Evolutionary conservation across 2,888 invertebrate species (phyloP), one percentile per base, ranked within the genome.

Genomic region (Myopa tessellatipennis): DNA sequence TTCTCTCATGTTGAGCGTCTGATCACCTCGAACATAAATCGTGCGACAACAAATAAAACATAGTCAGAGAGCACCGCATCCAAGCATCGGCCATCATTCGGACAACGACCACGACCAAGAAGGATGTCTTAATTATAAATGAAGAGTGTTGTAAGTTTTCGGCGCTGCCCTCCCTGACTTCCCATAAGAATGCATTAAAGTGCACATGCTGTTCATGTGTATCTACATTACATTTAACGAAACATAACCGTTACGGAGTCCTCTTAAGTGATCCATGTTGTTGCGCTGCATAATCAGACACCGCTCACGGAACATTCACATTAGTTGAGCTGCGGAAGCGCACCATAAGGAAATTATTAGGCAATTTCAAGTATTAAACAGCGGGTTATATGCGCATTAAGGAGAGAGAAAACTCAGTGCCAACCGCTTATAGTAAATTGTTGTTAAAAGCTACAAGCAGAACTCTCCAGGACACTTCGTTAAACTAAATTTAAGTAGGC

Each of bases 31-130:
- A 72, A 77, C 78, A 80, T 77, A 63, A 78, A 77, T 74, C 77
- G 60, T 74, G 74, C 76, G 77, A 79, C 80, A 80, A 65, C 55
- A 74, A 77, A 76, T 72, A 73, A 69, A 55, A 12, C 55, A 55
- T 6, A 55, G 1, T 55, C 16, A 10, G 45, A 45, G 55, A n/a
- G 55, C n/a, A 4, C 45, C 16, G 14, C 55, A 12, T 16, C 55
- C 10, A 6, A 55, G 55, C 16, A 12, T 5, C 55, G 55, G 10
- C 16, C 8, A 55, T n/a, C 16, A 16, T 4, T 45, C 45, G 45
- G 16, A 55, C 16, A n/a, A 55, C 55, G 55, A 55, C 55, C 16
- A 55, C 55, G 10, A 16, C 55, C 55, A 26, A 45, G 45, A 45
- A 55, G 16, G 55, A 55, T 55, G 55, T 55, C 55, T 55, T 55